Conservation (phyloP, 2,888 invertebrate species). For the Thecophora atra region DNA sequence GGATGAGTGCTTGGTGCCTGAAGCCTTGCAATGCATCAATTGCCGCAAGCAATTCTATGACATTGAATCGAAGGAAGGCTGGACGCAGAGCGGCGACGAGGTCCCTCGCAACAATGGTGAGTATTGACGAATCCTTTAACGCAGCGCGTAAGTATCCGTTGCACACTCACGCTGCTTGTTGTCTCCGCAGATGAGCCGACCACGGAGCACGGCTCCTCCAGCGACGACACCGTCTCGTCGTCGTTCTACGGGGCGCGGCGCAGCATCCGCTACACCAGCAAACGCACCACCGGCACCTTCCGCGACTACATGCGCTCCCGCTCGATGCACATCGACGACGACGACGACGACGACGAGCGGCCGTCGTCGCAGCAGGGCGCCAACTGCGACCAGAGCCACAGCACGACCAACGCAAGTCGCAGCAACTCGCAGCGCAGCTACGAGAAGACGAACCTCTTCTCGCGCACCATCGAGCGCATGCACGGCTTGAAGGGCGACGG, state of each 20-base stretch:
- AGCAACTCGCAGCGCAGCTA: conserved; percentile 59
- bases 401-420: conserved; percentile 57
- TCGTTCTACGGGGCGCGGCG: conserved; percentile 65
- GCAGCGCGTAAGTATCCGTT: background rate
- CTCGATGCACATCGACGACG: conserved; percentile 61
- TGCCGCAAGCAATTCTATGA: conserved; percentile 65
- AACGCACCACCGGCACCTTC: conserved; percentile 65
- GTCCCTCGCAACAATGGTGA: conserved; percentile 56
- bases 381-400: conserved; percentile 60
- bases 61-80: conserved; percentile 59
- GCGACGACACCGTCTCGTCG: conserved; percentile 65
- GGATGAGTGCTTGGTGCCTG: conserved; percentile 57
- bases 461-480: conserved; percentile 70
- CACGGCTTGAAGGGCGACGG: conserved; percentile 69
- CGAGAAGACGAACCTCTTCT: conserved; percentile 66
- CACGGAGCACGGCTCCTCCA: conserved; percentile 62
- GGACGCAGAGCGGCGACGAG: conserved; percentile 58
- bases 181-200: conserved; percentile 51
- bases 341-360: conserved; percentile 14
- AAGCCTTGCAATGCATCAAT: conserved; percentile 64
- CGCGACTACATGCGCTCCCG: conserved; percentile 65
- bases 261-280: conserved; percentile 66
- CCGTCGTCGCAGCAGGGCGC: conserved; percentile 55
- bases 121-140: conserved; percentile 29
- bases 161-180: background rate